Evolutionary conservation across 92 coral and sea anemone genomes (phyloP), one percentile per base, ranked within the genome.

Genomic region (Virgularia gustaviana): DNA sequence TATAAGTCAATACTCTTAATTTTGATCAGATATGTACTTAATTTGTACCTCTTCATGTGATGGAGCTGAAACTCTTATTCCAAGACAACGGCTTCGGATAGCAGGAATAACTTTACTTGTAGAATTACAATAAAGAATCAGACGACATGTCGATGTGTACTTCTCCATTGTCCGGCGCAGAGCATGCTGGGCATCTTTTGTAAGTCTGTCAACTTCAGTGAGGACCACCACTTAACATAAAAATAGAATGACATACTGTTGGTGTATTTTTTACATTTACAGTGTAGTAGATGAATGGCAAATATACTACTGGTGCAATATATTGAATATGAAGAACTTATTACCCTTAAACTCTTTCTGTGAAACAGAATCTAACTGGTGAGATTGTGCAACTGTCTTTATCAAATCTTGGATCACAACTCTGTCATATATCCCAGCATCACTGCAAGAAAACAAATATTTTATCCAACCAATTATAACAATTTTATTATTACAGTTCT

Each of bases 41-140:
- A n/a, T n/a, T n/a, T n/a, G 13, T 29, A 92, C 99, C 95, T 94
- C 96, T 1, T 87, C 90, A 44, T 77, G 64, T 27, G 99, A 63
- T 31, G 99, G 99, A 49, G 99, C 99, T 2, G 96, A 89, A 36
- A 94, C 90, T 57, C 99, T 79, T 34, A 94, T 86, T 30, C 99
- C 99, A 72, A 94, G 87, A 63, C 99, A 94, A 42, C 99, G 96
- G 68, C 99, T 94, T 23, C 96, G 84, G 47, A 94, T 89, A 13
- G 99, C 99, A 66, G 99, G 99, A 56, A 94, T 94, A 22, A 94
- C 99, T 78, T 94, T 94, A 70, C 99, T 94, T 11, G 99, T 94
- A 51, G 99, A 94, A 63, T 94, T 94, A 63, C 96, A 94, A 35
- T 96, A 94, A 38, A 94, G 83, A 60, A 94, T 89, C 55, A 94